A percentile compares a stretch with the other conserved stretches of the same genome.
phyloP scores from a whole-genome alignment of 2,888 invertebrate genomes.

The Busseola fusca region DNA sequence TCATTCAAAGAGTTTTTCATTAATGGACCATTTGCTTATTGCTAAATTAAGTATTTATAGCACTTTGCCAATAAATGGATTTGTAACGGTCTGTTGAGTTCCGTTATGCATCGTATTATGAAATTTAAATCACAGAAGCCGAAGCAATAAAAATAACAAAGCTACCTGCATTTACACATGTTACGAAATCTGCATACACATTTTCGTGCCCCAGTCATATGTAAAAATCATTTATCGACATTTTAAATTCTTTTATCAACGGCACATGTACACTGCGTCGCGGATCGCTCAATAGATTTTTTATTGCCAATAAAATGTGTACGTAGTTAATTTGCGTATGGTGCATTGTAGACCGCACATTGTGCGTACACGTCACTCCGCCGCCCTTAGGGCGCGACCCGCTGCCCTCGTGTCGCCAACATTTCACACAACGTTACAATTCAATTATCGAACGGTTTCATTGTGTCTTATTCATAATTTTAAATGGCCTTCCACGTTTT shows the following conservation, averaged over 20 bases:
- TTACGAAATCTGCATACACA: slow-evolving; percentile 79
- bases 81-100: slow-evolving; percentile 83
- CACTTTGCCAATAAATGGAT: slow-evolving; percentile 76
- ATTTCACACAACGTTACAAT: slow-evolving; percentile 79
- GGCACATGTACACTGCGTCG: slow-evolving; percentile 81
- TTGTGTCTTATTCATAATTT: slow-evolving; percentile 79
- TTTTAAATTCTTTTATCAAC: slow-evolving; percentile 82
- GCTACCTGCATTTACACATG: slow-evolving; percentile 83
- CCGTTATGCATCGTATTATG: slow-evolving; percentile 76
- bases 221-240: slow-evolving; percentile 87
- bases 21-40: slow-evolving; percentile 71
- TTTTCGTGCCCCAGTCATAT: slow-evolving; percentile 78
- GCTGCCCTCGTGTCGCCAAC: slow-evolving; percentile 80
- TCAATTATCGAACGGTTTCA: slow-evolving; percentile 79
- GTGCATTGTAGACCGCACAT: slow-evolving; percentile 83
- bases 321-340: slow-evolving; percentile 88
- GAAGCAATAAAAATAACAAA: slow-evolving; percentile 73
- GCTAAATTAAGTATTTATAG: slow-evolving; percentile 77
- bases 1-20: slow-evolving; percentile 65
- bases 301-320: slow-evolving; percentile 86
- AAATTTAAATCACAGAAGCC: slow-evolving; percentile 79
- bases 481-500: slow-evolving; percentile 77
- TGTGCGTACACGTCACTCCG: slow-evolving; percentile 72
- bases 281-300: slow-evolving; percentile 85
- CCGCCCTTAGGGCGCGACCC: slow-evolving; percentile 84